Evolutionary conservation across 2,797 vertebrate species (phyloP), one percentile per base, ranked within the genome.

Genomic region (Microcaecilia unicolor): DNA sequence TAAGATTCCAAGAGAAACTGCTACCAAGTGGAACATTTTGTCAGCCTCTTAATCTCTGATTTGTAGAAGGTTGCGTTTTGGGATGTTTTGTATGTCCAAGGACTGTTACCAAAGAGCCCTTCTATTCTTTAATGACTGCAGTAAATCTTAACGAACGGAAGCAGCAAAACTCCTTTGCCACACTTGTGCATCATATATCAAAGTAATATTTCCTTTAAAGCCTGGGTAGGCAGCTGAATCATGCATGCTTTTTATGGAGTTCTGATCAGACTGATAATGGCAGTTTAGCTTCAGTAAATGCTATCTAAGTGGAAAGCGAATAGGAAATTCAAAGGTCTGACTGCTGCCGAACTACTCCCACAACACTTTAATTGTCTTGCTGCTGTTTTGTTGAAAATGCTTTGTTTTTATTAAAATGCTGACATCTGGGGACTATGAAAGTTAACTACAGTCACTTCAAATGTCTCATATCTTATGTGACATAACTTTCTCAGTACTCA

Each of bases 131-230:
- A 77, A 80, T 70, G 63, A 57, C 43, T 52, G 48, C 53, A 72
- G 61, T 80, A 81, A 82, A 81, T 81, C 77, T 81, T 82, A 70
- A 73, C 66, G 80, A 81, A 82, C 74, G 70, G 79, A 77, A 81
- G 67, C 72, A 76, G 67, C 70, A 75, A 80, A 78, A 80, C 72
- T 71, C 79, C 81, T 74, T 76, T 75, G 68, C 60, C 37, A 44
- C 65, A 64, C 72, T 80, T 72, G 67, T 63, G 58, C 71, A 62
- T 45, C 63, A 67, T 76, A 70, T 74, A 80, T 82, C 75, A 81
- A 80, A 81, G 72, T 67, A 63, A 53, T 71, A 68, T 73, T 74
- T 78, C 27, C 65, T 80, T 70, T 62, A 68, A 68, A 74, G 64
- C 70, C 56, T 37, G 40, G 71, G 64, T 78, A 74, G 60, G 58